Base-by-base conservation (phyloP, 2,888 invertebrate species). In the Lacanobia wlatinum region DNA sequence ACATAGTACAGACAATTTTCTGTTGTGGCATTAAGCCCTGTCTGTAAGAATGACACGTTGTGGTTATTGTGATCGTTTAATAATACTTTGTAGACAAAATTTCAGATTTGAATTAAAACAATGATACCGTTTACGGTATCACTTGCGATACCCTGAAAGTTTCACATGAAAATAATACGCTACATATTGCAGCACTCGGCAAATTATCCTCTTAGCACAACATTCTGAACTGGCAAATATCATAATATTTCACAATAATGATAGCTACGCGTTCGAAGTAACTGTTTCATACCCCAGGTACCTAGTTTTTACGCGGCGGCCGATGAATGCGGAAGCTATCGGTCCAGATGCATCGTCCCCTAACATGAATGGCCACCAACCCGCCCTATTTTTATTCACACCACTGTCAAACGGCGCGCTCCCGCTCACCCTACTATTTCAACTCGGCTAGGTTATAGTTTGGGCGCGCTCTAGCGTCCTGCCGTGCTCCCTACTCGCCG, bases 371-470 rank as follows among this genome's bases (percentile, higher is more conserved):
- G 95, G 92, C 86, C 64, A 84, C 85, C 84, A 90, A 92, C 88
- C 91, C 94, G 91, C 89, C 93, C 92, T 87, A 87, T 86, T 90
- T 85, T 85, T 88, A 86, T 89, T 82, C 87, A 86, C 90, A 90
- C 89, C 90, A 88, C 87, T 86, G 90, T 89, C 88, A 84, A 82
- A 82, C 82, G 83, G 76, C 77, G 75, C 77, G 84, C 87, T 88
- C 89, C 90, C 87, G 88, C 82, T 87, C 89, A 91, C 94, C 94
- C 94, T 91, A 91, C 93, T 92, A 92, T 91, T 92, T 87, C 86
- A 93, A 93, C 82, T 93, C 87, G 89, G 93, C 93, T 94, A 94
- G 94, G 93, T 94, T 95, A 95, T 94, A 95, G 93, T 94, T 94
- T 92, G 89, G 91, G 91, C 92, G 92, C 92, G 90, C 90, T 90